Conservation (phyloP, 2,113 vertebrate species). For the Arenaria interpres region DNA sequence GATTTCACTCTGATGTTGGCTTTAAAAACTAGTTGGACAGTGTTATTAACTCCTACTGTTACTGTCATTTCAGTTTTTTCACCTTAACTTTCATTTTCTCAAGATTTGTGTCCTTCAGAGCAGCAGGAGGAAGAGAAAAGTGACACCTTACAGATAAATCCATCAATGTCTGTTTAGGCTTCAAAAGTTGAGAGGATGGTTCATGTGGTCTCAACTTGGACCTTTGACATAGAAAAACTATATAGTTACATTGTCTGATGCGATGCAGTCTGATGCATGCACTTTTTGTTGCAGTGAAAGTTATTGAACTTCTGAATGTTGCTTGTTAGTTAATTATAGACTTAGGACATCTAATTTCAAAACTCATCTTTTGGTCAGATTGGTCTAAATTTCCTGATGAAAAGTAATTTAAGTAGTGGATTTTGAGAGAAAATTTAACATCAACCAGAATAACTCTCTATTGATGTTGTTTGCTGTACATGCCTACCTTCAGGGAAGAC, state of each 20-base stretch:
- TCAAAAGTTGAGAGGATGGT: not conserved
- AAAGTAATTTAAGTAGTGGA: not conserved
- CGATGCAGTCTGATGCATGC: not conserved
- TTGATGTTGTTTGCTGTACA: not conserved
- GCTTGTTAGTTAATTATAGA: not conserved
- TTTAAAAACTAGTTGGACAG: not conserved
- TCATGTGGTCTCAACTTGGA: not conserved
- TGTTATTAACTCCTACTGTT: not conserved
- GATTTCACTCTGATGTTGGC: not conserved
- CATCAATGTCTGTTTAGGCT: not conserved
- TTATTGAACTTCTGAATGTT: not conserved
- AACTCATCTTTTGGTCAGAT: not conserved
- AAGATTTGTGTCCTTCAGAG: not conserved
- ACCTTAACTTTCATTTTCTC: not conserved
- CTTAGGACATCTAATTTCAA: not conserved
- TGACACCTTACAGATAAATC: not conserved
- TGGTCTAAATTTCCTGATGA: not conserved
- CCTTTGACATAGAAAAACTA: not conserved
- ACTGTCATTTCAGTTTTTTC: not conserved
- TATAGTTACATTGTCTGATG: not conserved
- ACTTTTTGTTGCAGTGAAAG: not conserved
- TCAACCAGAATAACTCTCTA: not conserved
- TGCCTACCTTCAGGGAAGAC: not conserved
- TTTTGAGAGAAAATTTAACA: not conserved
- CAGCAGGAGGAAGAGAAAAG: not conserved